phyloP scores from a whole-genome alignment of 2,797 vertebrate genomes.

The Diplodus puntazzo region DNA sequence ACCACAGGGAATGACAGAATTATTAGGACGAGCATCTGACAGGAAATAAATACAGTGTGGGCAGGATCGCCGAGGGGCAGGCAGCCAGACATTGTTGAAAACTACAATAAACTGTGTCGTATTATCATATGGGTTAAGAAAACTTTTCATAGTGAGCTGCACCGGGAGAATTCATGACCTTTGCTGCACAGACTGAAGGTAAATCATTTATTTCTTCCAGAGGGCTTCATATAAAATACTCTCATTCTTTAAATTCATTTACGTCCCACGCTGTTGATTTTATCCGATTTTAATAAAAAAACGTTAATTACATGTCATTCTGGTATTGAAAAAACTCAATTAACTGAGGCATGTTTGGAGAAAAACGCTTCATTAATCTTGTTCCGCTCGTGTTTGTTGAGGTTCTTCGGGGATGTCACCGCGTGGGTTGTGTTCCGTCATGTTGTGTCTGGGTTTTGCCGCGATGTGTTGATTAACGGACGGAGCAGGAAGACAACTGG shows the following conservation, averaged over 20 bases:
- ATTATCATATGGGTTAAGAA: slow-evolving; percentile 66
- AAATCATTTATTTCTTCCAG: slow-evolving; percentile 51
- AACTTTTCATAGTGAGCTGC: slow-evolving; percentile 44
- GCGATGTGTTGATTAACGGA: slow-evolving; percentile 70
- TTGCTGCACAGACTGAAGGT: slow-evolving; percentile 42
- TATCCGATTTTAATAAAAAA: slow-evolving; percentile 23
- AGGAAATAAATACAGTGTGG: slow-evolving; percentile 80
- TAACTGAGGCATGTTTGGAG: slow-evolving; percentile 12
- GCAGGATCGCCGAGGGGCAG: slow-evolving; percentile 68
- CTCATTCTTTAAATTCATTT: slow-evolving; percentile 17
- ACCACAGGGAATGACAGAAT: slow-evolving; percentile 74
- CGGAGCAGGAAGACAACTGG: slow-evolving; percentile 48
- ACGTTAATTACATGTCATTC: slow-evolving; percentile 4
- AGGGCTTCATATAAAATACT: slow-evolving; percentile 26
- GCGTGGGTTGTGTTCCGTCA: slow-evolving; percentile 21
- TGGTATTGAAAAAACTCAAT: slow-evolving; percentile 18
- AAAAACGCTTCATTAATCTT: slow-evolving; percentile 13
- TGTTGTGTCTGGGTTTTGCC: slow-evolving; percentile 64
- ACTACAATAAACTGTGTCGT: slow-evolving; percentile 58
- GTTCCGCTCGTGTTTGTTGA: slow-evolving; percentile 29
- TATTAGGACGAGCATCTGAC: slow-evolving; percentile 75
- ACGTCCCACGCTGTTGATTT: slow-evolving; percentile 19
- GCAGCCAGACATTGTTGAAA: slow-evolving; percentile 64
- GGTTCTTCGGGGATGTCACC: slow-evolving; percentile 27
- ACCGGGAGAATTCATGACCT: slow-evolving; percentile 43